These are phyloP conservation scores for Zoanthus gigantus DNA, from an alignment of 92 coral and sea anemone species.

Conservation along the genomic window DNA sequence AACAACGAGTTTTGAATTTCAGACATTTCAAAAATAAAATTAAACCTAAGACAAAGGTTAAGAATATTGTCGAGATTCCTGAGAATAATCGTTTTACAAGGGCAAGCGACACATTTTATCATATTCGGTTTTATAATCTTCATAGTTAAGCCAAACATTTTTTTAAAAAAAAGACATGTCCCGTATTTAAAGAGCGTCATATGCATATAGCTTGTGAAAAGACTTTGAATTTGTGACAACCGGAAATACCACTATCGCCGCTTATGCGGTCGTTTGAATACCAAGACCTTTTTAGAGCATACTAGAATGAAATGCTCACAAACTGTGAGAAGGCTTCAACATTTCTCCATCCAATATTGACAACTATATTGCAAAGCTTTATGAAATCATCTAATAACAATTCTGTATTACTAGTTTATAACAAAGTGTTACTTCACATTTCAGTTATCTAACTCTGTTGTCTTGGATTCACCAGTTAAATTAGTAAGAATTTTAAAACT, in stretches of 20 bases:
- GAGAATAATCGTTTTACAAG: neutral
- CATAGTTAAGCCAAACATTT: neutral
- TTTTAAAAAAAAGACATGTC: too few relatives aligned
- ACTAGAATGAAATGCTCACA: too few relatives aligned
- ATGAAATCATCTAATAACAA: too few relatives aligned
- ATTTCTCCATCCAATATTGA: neutral
- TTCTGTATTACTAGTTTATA: too few relatives aligned
- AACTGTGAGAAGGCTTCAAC: neutral
- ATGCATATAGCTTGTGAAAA: too few relatives aligned
- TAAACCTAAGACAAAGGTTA: neutral
- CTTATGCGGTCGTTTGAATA: neutral
- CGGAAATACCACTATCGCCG: slow-evolving; percentile 27
- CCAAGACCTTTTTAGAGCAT: neutral
- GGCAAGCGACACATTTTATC: neutral
- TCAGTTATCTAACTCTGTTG: too few relatives aligned
- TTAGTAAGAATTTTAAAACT: too few relatives aligned
- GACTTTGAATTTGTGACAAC: slow-evolving; percentile 21
- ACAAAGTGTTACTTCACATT: too few relatives aligned
- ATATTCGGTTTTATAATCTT: neutral
- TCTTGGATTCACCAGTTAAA: too few relatives aligned
- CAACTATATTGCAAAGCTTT: too few relatives aligned
- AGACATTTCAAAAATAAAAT: neutral
- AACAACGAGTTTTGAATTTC: neutral
- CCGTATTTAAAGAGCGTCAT: too few relatives aligned
- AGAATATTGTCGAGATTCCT: neutral